A percentile compares a stretch with the other conserved stretches of the same genome.
Evolutionary conservation across 2,888 invertebrate genomes (phyloP).

Genomic region (Ennomos quercinarius): DNA sequence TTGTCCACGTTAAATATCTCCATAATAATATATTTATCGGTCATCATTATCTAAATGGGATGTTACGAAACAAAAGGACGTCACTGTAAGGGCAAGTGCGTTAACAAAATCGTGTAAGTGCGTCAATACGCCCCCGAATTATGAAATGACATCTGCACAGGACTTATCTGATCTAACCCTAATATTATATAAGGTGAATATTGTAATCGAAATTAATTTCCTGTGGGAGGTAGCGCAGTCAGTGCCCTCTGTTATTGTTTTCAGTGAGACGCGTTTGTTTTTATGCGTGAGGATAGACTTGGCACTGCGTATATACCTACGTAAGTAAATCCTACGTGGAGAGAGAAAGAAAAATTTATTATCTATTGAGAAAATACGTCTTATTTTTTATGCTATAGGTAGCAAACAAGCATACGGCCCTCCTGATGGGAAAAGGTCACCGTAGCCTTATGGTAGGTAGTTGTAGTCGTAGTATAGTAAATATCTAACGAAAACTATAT

Average conservation of each 20-base stretch:
- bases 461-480: no score
- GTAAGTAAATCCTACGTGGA: no score
- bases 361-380: no score
- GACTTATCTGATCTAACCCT: constrained; percentile 27
- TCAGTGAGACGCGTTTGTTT: constrained; percentile 6
- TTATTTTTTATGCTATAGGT: no score
- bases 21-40: constrained; percentile 62
- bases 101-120: constrained; percentile 57
- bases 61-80: constrained; percentile 67
- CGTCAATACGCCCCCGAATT: constrained; percentile 65
- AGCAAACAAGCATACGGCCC: no score
- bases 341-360: no score
- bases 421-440: no score
- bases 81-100: constrained; percentile 55
- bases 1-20: constrained; percentile 49
- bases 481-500: no score
- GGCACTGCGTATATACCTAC: no score
- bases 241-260: constrained; percentile 4
- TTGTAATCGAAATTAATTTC: constrained; percentile 21
- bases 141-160: constrained; percentile 48
- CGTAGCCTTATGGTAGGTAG: no score
- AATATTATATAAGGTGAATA: constrained; percentile 28
- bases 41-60: constrained; percentile 67
- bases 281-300: constrained; percentile 11
- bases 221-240: background rate